These are phyloP conservation scores for Campopleginae sp. DNA, from an alignment of 2,888 invertebrate species.

Conservation along the genomic window DNA sequence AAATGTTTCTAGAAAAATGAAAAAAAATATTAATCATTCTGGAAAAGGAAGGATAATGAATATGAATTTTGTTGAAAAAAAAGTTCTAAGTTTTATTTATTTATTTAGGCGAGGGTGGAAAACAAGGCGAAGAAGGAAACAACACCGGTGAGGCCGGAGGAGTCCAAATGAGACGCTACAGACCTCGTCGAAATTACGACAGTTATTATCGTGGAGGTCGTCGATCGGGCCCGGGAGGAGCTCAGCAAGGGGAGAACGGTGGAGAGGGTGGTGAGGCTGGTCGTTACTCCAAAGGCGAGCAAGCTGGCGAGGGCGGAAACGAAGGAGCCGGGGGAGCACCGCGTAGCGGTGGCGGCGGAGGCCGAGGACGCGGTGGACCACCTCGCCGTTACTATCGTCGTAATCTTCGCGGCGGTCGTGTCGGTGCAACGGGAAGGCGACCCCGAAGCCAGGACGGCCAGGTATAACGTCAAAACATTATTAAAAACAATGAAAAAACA, in stretches of 20 bases:
- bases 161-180: constrained; percentile 84
- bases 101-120: constrained; percentile 77
- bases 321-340: constrained; percentile 69
- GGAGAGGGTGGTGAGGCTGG: constrained; percentile 79
- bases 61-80: no score
- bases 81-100: neutral
- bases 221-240: constrained; percentile 81
- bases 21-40: no score
- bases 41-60: no score
- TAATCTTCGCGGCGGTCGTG: constrained; percentile 90
- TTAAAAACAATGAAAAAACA: neutral
- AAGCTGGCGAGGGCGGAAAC: constrained; percentile 74
- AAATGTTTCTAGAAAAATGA: neutral
- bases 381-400: constrained; percentile 90
- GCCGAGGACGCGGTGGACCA: constrained; percentile 84
- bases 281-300: constrained; percentile 73
- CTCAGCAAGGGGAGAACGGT: constrained; percentile 82
- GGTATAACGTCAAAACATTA: constrained; percentile 70
- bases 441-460: constrained; percentile 86
- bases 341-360: constrained; percentile 76
- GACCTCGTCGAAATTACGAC: constrained; percentile 84
- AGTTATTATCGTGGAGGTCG: constrained; percentile 84
- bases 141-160: constrained; percentile 82
- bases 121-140: constrained; percentile 83
- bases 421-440: constrained; percentile 85